Conservation (phyloP, 2,888 invertebrate genomes). For the Oxystoma pomonae region DNA sequence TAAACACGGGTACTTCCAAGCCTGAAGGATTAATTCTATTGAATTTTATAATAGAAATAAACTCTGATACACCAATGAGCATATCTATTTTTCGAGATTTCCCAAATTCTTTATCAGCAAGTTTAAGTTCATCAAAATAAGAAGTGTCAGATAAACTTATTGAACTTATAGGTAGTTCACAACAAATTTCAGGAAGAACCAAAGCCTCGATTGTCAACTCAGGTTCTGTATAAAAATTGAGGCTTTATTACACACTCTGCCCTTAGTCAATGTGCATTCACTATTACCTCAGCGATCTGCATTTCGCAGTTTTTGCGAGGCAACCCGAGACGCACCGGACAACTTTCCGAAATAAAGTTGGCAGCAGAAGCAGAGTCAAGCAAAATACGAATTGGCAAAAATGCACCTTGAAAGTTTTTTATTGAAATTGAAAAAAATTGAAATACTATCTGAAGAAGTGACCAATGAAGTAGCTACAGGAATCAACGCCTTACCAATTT, state of each 20-base stretch:
- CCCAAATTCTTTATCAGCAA: not conserved
- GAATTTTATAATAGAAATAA: not conserved
- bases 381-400: not conserved
- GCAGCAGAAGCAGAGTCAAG: not conserved
- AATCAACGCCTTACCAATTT: not conserved
- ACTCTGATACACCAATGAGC: not conserved
- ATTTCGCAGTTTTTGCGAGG: not conserved
- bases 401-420: not conserved
- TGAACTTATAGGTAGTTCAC: not conserved
- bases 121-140: not conserved
- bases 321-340: constrained; percentile 1
- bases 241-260: not conserved
- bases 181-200: not conserved
- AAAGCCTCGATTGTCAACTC: not conserved
- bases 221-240: not conserved
- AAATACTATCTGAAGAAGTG: not conserved
- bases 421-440: not conserved
- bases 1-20: not conserved
- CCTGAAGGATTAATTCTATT: not conserved
- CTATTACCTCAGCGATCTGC: not conserved
- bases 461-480: not conserved
- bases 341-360: constrained; percentile 1
- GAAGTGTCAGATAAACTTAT: not conserved
- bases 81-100: not conserved
- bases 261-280: not conserved